A percentile compares a stretch with the other conserved stretches of the same genome.
These are phyloP conservation scores for Sitta europaea DNA, from an alignment of 2,113 vertebrate genomes.

Conservation along the genomic window DNA sequence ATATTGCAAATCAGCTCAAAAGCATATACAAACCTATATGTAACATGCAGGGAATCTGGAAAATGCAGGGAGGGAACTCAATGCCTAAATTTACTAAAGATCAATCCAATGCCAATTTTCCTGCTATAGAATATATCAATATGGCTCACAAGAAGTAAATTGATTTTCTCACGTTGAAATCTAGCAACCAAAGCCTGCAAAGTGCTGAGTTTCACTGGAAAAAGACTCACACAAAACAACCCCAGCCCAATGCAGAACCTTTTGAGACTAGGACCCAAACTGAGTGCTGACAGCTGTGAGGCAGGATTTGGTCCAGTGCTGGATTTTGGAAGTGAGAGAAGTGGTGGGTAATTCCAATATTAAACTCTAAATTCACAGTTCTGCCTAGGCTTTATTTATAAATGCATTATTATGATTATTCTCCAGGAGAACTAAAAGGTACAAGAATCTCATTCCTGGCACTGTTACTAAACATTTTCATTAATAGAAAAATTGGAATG, in stretches of 20 bases:
- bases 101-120: accelerated
- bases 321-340: not conserved
- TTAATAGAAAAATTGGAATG: not conserved
- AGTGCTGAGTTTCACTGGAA: not conserved
- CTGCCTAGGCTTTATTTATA: not conserved
- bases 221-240: not conserved
- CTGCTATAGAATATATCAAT: not conserved
- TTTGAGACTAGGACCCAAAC: not conserved
- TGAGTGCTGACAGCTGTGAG: not conserved
- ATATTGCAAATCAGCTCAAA: not conserved
- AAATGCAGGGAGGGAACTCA: not conserved
- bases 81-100: not conserved
- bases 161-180: not conserved
- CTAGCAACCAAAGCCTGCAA: not conserved
- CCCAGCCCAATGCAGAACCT: not conserved
- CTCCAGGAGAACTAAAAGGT: not conserved
- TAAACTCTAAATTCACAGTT: not conserved
- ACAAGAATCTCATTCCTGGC: not conserved
- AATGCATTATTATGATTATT: not conserved
- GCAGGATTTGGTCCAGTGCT: not conserved
- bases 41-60: not conserved
- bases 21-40: not conserved
- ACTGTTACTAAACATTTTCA: not conserved
- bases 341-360: not conserved
- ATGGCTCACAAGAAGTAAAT: accelerated